These are phyloP conservation scores for Coelogynopora nodosa DNA, from an alignment of 2,888 invertebrate species.

Conservation along the genomic window DNA sequence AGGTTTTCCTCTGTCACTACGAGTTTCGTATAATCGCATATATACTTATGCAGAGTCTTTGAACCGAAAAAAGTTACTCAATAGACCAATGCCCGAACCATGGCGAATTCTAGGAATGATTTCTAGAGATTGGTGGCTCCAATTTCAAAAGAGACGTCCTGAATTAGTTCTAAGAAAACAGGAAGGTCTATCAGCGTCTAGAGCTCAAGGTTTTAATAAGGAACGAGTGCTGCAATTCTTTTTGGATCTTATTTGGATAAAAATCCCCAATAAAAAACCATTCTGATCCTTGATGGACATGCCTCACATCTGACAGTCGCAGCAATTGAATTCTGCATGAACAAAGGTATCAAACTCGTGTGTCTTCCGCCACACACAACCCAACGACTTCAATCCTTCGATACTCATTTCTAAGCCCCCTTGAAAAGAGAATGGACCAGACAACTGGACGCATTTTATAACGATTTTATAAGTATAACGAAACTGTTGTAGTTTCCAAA, in stretches of 20 bases:
- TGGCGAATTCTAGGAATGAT: neutral
- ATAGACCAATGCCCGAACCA: neutral
- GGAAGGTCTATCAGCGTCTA: conserved; percentile 5
- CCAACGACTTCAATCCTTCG: conserved; percentile 1
- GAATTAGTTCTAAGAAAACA: neutral
- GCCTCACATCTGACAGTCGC: neutral
- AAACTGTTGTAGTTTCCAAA: too few species aligned
- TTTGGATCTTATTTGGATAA: neutral
- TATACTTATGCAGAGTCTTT: neutral
- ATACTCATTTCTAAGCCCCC: neutral
- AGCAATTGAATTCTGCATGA: conserved; percentile 9
- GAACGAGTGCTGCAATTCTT: neutral
- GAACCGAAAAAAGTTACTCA: neutral
- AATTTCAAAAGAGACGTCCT: conserved; percentile 3
- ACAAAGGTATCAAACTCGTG: neutral
- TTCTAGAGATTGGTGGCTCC: neutral
- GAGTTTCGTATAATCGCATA: neutral
- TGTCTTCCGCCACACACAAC: conserved; percentile 22
- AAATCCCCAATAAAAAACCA: neutral
- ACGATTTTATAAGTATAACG: too few species aligned
- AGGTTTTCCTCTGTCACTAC: neutral
- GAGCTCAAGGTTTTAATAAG: conserved; percentile 16
- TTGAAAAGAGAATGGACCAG: conserved; percentile 1
- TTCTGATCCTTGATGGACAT: conserved; percentile 26
- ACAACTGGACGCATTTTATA: neutral